Conservation (phyloP, 2,797 vertebrate species). For the Capromys pilorides region DNA sequence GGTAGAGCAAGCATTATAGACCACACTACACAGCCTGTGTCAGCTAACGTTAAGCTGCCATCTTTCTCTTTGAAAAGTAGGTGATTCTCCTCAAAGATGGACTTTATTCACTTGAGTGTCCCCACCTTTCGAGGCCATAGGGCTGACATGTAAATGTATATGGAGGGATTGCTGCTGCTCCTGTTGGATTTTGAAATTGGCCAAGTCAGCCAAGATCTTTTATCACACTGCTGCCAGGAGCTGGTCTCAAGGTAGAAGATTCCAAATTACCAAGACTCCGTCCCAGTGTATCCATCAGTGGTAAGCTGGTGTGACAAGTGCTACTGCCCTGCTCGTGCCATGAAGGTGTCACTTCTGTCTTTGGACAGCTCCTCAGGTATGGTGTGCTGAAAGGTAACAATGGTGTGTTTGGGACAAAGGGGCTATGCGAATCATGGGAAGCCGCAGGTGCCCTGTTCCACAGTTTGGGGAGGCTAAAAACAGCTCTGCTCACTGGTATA, state of each 20-base stretch:
- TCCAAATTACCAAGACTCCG: no score
- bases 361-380: not conserved
- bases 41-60: not conserved
- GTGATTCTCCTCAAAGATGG: not conserved
- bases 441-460: rapidly evolving
- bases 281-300: not conserved
- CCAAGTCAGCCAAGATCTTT: not conserved
- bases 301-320: not conserved
- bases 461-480: not conserved
- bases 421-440: not conserved
- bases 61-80: not conserved
- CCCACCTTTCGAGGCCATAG: no score
- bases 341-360: not conserved
- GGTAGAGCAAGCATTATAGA: not conserved
- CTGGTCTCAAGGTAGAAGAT: not conserved
- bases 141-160: not conserved
- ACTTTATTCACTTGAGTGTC: not conserved
- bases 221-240: not conserved
- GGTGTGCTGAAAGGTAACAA: not conserved
- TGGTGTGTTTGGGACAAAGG: not conserved
- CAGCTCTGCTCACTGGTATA: no score
- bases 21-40: rapidly evolving
- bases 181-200: not conserved
- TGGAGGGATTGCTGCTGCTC: not conserved
- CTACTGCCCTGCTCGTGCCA: rapidly evolving